Percentiles rank a stretch among this genome's conserved stretches.
These are phyloP conservation scores for Nicator chloris DNA, from an alignment of 2,113 vertebrate genomes.

Conservation along the genomic window DNA sequence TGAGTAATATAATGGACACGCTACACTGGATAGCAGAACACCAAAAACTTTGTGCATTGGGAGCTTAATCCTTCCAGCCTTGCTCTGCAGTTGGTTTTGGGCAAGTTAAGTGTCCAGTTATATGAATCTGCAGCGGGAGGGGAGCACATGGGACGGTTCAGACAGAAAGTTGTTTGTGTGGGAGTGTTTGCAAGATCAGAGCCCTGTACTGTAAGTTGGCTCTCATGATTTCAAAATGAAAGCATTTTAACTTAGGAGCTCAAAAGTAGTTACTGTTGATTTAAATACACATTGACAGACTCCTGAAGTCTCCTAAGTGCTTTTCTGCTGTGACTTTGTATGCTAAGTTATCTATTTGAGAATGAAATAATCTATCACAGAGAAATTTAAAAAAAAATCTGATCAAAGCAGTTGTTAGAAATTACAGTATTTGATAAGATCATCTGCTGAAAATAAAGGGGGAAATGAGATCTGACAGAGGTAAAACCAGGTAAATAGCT, in stretches of 20 bases:
- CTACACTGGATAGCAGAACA: not conserved
- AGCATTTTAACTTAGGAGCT: not conserved
- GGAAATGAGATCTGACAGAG: slow-evolving; percentile 65
- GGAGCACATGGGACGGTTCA: not conserved
- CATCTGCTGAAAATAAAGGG: slow-evolving; percentile 41
- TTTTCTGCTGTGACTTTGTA: not conserved
- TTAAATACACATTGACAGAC: not conserved
- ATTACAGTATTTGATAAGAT: slow-evolving; percentile 51
- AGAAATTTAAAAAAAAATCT: not conserved
- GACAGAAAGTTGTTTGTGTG: not conserved
- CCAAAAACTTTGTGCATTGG: accelerated
- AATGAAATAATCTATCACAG: not conserved
- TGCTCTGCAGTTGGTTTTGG: not conserved
- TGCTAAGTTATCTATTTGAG: not conserved
- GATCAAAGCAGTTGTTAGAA: slow-evolving; percentile 29
- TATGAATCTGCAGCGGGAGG: not conserved
- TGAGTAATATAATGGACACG: not conserved
- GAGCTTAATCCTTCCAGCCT: not conserved
- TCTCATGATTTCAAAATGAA: not conserved
- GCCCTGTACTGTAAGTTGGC: not conserved
- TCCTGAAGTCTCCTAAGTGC: not conserved
- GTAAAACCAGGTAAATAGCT: slow-evolving; percentile 74
- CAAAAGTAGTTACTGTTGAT: not conserved
- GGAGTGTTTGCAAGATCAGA: not conserved
- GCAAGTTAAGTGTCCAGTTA: not conserved